These are phyloP conservation scores for Fregata magnificens DNA, from an alignment of 2,113 vertebrate genomes.

Conservation along the genomic window DNA sequence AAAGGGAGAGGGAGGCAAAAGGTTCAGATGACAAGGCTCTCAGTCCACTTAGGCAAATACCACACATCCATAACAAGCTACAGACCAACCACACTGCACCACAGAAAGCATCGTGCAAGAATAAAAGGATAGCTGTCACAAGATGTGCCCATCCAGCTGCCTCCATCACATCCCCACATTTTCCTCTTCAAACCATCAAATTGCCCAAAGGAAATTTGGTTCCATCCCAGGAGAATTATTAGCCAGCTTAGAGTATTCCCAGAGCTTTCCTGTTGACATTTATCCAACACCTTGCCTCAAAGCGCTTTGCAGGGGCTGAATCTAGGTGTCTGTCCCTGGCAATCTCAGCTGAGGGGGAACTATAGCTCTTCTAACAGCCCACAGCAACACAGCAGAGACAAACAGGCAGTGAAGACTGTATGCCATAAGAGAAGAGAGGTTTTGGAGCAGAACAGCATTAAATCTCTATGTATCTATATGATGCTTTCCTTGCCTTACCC, in stretches of 20 bases:
- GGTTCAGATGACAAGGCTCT: not conserved
- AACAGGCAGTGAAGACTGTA: not conserved
- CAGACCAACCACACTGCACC: not conserved
- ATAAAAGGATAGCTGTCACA: not conserved
- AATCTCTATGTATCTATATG: not conserved
- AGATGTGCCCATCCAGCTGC: not conserved
- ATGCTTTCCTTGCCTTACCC: not conserved
- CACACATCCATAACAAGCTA: not conserved
- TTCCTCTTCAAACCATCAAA: not conserved
- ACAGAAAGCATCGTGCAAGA: not conserved
- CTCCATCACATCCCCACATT: not conserved
- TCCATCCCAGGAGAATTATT: not conserved
- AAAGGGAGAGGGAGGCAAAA: not conserved
- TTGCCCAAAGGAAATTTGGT: not conserved
- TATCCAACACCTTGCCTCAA: not conserved
- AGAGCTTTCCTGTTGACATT: not conserved
- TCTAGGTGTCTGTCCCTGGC: not conserved
- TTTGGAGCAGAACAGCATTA: not conserved
- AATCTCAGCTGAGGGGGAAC: not conserved
- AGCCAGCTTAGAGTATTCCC: not conserved
- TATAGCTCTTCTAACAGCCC: not conserved
- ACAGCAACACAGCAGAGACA: not conserved
- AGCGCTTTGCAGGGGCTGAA: not conserved
- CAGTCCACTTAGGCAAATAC: not conserved
- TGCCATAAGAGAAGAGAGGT: not conserved